phyloP scores from a whole-genome alignment of 2,113 vertebrate species.

The Azemiops feae region DNA sequence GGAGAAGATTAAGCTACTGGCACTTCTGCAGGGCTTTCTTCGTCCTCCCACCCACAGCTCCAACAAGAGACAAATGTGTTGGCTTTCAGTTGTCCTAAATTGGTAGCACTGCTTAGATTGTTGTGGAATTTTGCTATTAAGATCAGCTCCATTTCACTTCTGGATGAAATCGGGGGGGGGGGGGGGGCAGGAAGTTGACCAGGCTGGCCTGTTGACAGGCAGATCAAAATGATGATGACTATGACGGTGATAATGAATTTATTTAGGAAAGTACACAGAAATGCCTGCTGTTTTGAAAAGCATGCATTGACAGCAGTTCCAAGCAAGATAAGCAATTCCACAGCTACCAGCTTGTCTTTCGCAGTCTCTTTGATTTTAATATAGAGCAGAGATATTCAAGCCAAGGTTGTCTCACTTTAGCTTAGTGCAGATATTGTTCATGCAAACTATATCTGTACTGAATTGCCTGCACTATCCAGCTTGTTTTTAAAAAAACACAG shows the following conservation, averaged over 20 bases:
- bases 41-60: not conserved
- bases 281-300: not conserved
- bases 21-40: not conserved
- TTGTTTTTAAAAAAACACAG: not conserved
- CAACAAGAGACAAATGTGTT: conserved; percentile 28
- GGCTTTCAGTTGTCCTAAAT: conserved; percentile 15
- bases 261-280: not conserved
- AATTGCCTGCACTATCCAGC: not conserved
- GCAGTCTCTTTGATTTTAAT: not conserved
- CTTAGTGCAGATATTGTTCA: not conserved
- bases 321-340: not conserved
- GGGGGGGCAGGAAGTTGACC: not conserved
- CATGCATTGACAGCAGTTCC: not conserved
- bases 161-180: conserved; percentile 5
- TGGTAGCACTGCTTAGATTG: not conserved
- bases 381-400: not conserved
- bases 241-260: not conserved
- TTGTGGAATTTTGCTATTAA: not conserved
- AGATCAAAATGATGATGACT: not conserved
- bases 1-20: conserved; percentile 40
- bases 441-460: not conserved
- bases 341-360: not conserved
- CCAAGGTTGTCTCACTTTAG: not conserved
- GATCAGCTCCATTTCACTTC: conserved; percentile 19
- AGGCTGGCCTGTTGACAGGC: not conserved